Conservation (phyloP, 2,888 invertebrate genomes). For the Amiota minor region DNA sequence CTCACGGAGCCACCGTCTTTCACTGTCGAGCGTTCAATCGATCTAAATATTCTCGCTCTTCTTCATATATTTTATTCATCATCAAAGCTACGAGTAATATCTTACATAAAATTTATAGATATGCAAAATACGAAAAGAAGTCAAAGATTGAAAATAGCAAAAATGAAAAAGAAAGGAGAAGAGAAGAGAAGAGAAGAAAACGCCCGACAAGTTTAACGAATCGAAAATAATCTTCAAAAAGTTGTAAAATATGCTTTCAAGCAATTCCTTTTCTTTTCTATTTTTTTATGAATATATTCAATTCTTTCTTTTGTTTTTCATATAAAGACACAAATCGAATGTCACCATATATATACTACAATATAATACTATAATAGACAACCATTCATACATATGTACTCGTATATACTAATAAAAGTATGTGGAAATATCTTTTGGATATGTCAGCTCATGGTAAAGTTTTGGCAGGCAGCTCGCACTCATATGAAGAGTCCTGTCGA, state of each 20-base stretch:
- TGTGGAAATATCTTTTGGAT: neutral
- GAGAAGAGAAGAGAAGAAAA: neutral
- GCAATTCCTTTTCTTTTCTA: neutral
- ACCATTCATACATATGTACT: too few species aligned
- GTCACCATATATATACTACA: conserved; percentile 8
- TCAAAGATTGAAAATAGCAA: too few species aligned
- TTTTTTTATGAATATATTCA: neutral
- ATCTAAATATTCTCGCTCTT: too few species aligned
- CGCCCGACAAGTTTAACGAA: conserved; percentile 22
- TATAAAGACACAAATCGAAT: conserved; percentile 7
- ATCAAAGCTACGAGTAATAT: neutral
- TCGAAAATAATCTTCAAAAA: conserved; percentile 28
- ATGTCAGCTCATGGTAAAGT: neutral
- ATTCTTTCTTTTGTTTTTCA: neutral
- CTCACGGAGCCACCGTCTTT: too few species aligned
- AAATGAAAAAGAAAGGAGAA: neutral
- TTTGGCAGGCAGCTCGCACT: conserved; percentile 3
- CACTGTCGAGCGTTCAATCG: too few species aligned
- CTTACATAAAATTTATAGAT: conserved; percentile 15
- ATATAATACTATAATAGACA: neutral
- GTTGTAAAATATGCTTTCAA: conserved; percentile 23
- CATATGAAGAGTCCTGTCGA: conserved; percentile 26
- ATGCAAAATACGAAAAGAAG: neutral
- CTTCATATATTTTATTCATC: too few species aligned
- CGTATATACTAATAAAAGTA: too few species aligned